These are phyloP conservation scores for Orycteropus afer DNA, from an alignment of 2,113 vertebrate species.

Conservation along the genomic window DNA sequence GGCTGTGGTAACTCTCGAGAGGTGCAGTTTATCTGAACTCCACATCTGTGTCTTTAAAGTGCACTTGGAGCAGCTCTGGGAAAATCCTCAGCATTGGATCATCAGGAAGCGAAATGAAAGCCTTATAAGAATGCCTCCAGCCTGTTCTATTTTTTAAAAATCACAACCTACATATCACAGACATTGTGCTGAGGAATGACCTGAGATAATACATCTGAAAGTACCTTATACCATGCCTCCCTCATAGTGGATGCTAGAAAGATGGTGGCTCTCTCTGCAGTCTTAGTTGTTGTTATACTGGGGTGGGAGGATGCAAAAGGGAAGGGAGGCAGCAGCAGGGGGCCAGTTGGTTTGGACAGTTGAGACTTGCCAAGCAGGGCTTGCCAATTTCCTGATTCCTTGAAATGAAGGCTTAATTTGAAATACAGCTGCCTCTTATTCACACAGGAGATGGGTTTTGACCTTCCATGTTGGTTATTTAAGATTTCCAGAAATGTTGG, in stretches of 20 bases:
- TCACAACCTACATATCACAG: neutral
- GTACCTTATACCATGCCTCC: neutral
- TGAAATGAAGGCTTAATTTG: constrained; percentile 39
- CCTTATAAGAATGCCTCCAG: neutral
- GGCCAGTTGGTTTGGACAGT: neutral
- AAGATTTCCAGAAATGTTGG: constrained; percentile 49
- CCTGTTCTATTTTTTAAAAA: neutral
- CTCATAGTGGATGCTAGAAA: neutral
- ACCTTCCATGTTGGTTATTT: constrained; percentile 47
- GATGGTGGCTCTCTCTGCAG: neutral
- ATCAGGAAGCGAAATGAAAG: neutral
- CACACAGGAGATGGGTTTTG: neutral
- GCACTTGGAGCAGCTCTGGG: neutral
- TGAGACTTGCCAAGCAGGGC: neutral
- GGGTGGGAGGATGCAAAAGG: neutral
- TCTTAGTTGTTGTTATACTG: neutral
- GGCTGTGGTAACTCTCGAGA: neutral
- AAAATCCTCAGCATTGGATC: neutral
- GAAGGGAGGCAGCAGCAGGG: neutral
- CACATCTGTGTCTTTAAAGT: neutral
- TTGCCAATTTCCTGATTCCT: constrained; percentile 36
- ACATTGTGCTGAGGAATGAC: neutral
- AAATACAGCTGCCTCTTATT: constrained; percentile 60
- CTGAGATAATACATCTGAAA: neutral
- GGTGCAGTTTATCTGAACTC: neutral